phyloP scores from a whole-genome alignment of 2,888 invertebrate species.

The Gisinianus flammeolus region DNA sequence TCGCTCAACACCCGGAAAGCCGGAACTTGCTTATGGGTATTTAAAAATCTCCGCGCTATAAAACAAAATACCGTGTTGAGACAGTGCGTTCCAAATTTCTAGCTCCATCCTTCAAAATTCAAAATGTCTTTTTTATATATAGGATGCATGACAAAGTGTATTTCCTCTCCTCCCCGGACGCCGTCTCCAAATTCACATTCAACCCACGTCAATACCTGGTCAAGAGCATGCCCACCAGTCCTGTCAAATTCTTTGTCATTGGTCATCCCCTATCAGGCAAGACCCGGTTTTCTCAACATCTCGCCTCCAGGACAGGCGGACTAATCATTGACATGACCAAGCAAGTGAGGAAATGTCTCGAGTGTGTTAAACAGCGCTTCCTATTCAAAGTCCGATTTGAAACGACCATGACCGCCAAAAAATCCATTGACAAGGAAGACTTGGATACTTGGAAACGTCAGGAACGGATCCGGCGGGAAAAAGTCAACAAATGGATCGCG shows the following conservation, averaged over 20 bases:
- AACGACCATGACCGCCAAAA: conserved; percentile 44
- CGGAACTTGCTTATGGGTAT: conserved; percentile 65
- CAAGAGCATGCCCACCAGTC: conserved; percentile 67
- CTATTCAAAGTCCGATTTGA: conserved; percentile 48
- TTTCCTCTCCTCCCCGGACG: conserved; percentile 66
- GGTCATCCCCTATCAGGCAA: conserved; percentile 70
- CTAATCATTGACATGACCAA: conserved; percentile 51
- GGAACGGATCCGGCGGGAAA: conserved; percentile 43
- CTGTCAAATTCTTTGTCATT: conserved; percentile 68
- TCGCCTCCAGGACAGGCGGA: conserved; percentile 61
- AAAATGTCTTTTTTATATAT: not conserved
- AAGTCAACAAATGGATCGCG: conserved; percentile 53
- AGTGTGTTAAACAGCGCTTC: conserved; percentile 45
- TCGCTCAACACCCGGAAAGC: conserved; percentile 64
- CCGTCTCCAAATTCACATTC: conserved; percentile 66
- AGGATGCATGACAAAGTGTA: conserved; percentile 70
- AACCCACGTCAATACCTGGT: conserved; percentile 71
- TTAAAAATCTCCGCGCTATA: no score
- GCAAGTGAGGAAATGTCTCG: conserved; percentile 43
- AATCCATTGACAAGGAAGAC: conserved; percentile 46
- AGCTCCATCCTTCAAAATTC: no score
- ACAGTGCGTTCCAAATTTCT: not conserved
- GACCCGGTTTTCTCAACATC: conserved; percentile 66
- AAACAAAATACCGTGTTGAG: not conserved
- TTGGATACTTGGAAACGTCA: conserved; percentile 46